These are phyloP conservation scores for Drosophila mettleri DNA, from an alignment of 2,888 invertebrate genomes.

Conservation along the genomic window DNA sequence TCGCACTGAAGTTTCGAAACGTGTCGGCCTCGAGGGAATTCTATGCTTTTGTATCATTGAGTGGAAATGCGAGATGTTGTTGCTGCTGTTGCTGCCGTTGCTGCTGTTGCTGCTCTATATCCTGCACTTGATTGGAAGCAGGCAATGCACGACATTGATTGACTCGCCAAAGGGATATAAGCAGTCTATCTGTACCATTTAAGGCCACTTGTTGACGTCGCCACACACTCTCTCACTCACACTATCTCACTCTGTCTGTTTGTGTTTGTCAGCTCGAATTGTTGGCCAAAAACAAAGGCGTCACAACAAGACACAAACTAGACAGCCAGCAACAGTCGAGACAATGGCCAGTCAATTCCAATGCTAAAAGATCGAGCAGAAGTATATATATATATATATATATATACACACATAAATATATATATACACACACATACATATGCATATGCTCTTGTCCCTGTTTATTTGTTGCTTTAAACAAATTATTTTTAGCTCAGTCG, in stretches of 20 bases:
- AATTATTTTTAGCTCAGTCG: slow-evolving; percentile 68
- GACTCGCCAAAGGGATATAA: slow-evolving; percentile 62
- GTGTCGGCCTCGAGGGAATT: neutral
- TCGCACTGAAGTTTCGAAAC: slow-evolving; percentile 10
- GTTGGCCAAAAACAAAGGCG: slow-evolving; percentile 72
- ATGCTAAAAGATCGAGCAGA: slow-evolving; percentile 21
- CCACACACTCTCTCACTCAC: slow-evolving; percentile 3
- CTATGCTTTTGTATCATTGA: slow-evolving; percentile 11
- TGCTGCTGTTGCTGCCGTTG: slow-evolving; percentile 9
- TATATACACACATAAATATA: neutral
- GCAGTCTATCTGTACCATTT: slow-evolving; percentile 38
- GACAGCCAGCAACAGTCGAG: slow-evolving; percentile 48
- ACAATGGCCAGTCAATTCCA: slow-evolving; percentile 27
- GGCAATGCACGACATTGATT: slow-evolving; percentile 67
- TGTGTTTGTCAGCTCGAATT: slow-evolving; percentile 51
- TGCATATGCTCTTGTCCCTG: slow-evolving; percentile 25
- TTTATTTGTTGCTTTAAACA: slow-evolving; percentile 64
- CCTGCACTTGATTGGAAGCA: slow-evolving; percentile 56
- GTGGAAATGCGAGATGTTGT: slow-evolving; percentile 34
- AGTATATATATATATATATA: neutral
- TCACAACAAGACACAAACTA: slow-evolving; percentile 69
- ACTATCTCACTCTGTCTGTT: slow-evolving; percentile 23
- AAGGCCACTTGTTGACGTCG: slow-evolving; percentile 56
- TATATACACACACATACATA: neutral
- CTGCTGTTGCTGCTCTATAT: slow-evolving; percentile 31